Base-by-base conservation (phyloP, 1,140 invertebrate genomes). In the Calliopsis andreniformis region DNA sequence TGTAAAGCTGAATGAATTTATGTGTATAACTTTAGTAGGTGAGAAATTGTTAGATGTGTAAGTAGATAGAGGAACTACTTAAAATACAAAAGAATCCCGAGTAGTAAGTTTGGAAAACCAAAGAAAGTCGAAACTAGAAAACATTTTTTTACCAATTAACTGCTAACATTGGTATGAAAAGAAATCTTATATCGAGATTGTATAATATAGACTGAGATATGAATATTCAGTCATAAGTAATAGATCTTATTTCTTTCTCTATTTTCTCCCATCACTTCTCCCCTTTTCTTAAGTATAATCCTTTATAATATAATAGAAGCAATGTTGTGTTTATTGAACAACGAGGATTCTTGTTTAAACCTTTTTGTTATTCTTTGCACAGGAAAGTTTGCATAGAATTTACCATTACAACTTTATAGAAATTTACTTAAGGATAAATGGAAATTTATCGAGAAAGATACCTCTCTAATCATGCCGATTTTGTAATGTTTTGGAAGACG, bases 51-150 rank as follows among this genome's bases (percentile, higher is more conserved):
- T 67, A 75, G 23, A 43, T 28, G 71, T 75, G 62, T 75, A 58
- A 56, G 42, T 75, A 67, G 59, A 30, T 64, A 51, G 47, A 32
- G 23, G n/a, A 32, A 47, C 42, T 51, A 64, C 59, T 62, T 72
- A 56, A 51, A 66, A 73, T 56, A 56, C n/a, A 35, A 58, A 66
- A 49, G 56, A n/a, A 45, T 58, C 45, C 55, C 49, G 39, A 66
- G 39, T 56, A 67, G 42, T 67, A 67, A 56, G 71, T 75, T 67
- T 35, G 62, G 62, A 67, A 53, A 75, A 75, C 71, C 71, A 75
- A 75, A 75, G 71, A 75, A 43, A 43, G 43, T 67, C 62, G 62
- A 49, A 45, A 64, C 32, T 58, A 75, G 39, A 47, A 67, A 75
- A 67, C 30, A n/a, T 67, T 56, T 67, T 23, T 39, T 43, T 59